phyloP scores from a whole-genome alignment of 1,140 invertebrate species.

The Heterodera carotae region DNA sequence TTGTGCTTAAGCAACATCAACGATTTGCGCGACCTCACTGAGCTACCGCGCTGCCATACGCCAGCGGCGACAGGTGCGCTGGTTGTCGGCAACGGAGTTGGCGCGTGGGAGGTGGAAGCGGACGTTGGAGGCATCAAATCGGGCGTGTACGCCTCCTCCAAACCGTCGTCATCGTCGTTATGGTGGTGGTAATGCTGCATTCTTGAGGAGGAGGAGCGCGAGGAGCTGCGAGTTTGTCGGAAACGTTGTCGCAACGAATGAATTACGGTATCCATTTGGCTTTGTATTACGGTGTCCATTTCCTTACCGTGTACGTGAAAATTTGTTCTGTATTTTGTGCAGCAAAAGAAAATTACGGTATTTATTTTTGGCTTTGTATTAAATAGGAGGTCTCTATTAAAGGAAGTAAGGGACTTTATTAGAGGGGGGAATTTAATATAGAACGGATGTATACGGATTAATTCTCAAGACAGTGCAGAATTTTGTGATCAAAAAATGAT shows the following conservation, averaged over 20 bases:
- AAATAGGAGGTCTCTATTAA: too few relatives aligned
- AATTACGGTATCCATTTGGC: constrained; percentile 4
- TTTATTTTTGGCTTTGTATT: too few relatives aligned
- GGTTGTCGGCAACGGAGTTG: background rate
- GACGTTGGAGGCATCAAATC: background rate
- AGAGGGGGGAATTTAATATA: too few relatives aligned
- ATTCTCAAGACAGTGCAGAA: too few relatives aligned
- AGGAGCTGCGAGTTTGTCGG: background rate
- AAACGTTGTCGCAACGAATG: constrained; percentile 3
- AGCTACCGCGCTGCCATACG: background rate
- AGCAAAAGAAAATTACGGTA: too few relatives aligned
- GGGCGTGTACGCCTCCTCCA: background rate
- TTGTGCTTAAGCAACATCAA: background rate
- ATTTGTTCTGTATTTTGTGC: too few relatives aligned
- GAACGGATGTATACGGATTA: too few relatives aligned
- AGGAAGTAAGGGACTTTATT: too few relatives aligned
- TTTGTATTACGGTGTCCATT: constrained; percentile 7
- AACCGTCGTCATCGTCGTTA: background rate
- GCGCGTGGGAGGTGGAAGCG: background rate
- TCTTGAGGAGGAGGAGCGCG: background rate
- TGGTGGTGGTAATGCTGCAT: background rate
- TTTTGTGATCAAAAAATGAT: too few relatives aligned
- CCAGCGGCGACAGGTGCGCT: background rate
- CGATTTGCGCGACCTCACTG: constrained; percentile 9
- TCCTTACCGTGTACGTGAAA: too few relatives aligned